Evolutionary conservation across 2,113 vertebrate species (phyloP).

Genomic region (Chrysochloris asiatica): DNA sequence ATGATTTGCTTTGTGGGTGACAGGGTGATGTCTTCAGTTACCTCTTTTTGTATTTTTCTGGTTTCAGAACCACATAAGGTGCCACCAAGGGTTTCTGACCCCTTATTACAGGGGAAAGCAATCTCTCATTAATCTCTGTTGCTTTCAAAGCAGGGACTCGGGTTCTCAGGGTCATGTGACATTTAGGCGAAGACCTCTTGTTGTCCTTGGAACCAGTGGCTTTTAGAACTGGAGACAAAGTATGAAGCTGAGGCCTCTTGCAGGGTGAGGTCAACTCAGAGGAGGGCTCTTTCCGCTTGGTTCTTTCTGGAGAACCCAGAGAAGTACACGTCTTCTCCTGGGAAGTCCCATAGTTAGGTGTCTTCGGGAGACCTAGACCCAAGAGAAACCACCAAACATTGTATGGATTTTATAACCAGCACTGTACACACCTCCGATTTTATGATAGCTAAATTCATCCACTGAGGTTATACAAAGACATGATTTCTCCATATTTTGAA

Average conservation of each 20-base stretch:
- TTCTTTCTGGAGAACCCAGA: conserved; percentile 16
- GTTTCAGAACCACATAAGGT: conserved; percentile 25
- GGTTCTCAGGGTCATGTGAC: conserved; percentile 35
- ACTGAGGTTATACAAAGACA: neutral
- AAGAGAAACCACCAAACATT: conserved; percentile 45
- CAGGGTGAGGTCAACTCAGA: conserved; percentile 81
- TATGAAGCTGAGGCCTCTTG: conserved; percentile 56
- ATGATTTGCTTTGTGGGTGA: neutral
- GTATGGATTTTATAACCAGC: neutral
- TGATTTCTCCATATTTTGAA: neutral
- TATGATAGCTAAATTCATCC: neutral
- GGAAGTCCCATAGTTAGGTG: conserved; percentile 80
- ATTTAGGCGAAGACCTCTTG: neutral
- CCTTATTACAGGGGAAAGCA: conserved; percentile 14
- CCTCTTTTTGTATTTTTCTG: conserved; percentile 55
- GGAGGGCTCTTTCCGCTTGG: conserved; percentile 81
- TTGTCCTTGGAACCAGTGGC: neutral
- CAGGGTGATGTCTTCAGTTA: neutral
- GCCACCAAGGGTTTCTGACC: neutral
- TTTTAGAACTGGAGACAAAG: neutral
- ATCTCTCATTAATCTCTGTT: neutral
- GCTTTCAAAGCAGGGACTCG: conserved; percentile 18
- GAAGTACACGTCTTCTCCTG: neutral
- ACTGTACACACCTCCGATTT: neutral
- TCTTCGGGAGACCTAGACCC: conserved; percentile 83